phyloP scores from a whole-genome alignment of 2,797 vertebrate species.

The Linurgus olivaceus region DNA sequence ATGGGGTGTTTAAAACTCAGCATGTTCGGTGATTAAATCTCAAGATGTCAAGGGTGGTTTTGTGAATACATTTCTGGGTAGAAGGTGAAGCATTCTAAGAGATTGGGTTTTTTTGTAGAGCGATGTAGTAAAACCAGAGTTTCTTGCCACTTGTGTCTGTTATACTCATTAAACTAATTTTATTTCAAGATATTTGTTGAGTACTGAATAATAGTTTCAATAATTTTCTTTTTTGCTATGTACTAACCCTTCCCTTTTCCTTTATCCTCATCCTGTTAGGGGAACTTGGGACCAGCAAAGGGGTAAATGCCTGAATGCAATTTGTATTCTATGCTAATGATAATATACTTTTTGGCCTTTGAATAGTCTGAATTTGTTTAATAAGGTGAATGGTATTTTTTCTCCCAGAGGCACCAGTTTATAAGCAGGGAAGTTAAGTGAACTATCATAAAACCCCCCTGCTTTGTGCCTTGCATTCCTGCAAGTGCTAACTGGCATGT shows the following conservation, averaged over 20 bases:
- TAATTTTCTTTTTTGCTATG: not conserved
- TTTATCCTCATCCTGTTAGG: not conserved
- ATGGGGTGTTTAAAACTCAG: not conserved
- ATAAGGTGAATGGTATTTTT: not conserved
- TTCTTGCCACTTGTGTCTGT: not conserved
- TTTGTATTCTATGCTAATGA: not conserved
- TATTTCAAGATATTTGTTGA: not conserved
- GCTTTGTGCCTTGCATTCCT: not conserved
- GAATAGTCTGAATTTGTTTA: not conserved
- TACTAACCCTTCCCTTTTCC: not conserved
- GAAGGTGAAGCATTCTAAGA: not conserved
- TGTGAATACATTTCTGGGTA: not conserved
- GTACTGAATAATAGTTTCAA: not conserved
- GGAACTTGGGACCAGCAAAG: not conserved
- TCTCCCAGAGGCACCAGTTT: slow-evolving; percentile 11
- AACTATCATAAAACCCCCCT: not conserved
- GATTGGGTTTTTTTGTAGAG: not conserved
- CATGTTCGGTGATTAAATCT: not conserved
- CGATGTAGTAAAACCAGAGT: not conserved
- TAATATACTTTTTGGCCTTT: not conserved
- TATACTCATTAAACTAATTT: not conserved
- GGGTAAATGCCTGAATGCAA: not conserved
- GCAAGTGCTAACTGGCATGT: not conserved
- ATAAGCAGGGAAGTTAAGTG: slow-evolving; percentile 53
- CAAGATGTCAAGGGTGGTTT: not conserved